These are phyloP conservation scores for Conus betulinus DNA, from an alignment of 1,140 invertebrate species.

Conservation along the genomic window DNA sequence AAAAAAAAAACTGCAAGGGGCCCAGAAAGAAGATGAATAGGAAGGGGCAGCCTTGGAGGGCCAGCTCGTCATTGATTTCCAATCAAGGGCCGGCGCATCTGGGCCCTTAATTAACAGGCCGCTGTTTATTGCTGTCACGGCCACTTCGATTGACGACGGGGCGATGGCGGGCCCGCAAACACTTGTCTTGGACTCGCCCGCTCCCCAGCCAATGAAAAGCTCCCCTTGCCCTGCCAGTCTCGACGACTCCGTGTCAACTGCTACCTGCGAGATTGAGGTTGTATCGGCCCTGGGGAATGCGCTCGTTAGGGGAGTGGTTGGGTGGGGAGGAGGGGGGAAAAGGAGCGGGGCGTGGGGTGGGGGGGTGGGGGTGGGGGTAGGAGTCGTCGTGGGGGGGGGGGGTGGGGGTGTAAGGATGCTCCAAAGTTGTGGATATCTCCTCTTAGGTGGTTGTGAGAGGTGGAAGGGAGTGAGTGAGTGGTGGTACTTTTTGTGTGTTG, in stretches of 20 bases:
- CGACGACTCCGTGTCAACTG: slow-evolving; percentile 3
- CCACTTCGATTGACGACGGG: slow-evolving; percentile 39
- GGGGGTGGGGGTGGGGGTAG: not conserved
- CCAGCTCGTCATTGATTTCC: slow-evolving; percentile 36
- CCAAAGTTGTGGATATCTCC: not conserved
- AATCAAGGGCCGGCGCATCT: slow-evolving; percentile 36
- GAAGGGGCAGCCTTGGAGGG: not conserved
- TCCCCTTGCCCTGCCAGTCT: not conserved
- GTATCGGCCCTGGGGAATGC: slow-evolving; percentile 21
- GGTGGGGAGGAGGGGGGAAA: not conserved
- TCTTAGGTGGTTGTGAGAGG: not conserved
- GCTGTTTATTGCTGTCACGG: slow-evolving; percentile 46
- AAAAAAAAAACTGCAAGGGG: no score
- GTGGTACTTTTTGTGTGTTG: not conserved
- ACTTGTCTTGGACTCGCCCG: not conserved
- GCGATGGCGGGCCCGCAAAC: slow-evolving; percentile 36
- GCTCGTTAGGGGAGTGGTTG: not conserved
- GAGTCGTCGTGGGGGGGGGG: not conserved
- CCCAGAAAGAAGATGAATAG: slow-evolving; percentile 23
- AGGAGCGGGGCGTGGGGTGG: not conserved
- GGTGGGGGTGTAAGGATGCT: not conserved
- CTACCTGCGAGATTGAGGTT: not conserved
- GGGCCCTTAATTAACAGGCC: slow-evolving; percentile 42
- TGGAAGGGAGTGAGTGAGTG: not conserved
- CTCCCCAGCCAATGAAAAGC: slow-evolving; percentile 3